Conservation (phyloP, 2,888 invertebrate genomes). For the Pediacus dermestoides region DNA sequence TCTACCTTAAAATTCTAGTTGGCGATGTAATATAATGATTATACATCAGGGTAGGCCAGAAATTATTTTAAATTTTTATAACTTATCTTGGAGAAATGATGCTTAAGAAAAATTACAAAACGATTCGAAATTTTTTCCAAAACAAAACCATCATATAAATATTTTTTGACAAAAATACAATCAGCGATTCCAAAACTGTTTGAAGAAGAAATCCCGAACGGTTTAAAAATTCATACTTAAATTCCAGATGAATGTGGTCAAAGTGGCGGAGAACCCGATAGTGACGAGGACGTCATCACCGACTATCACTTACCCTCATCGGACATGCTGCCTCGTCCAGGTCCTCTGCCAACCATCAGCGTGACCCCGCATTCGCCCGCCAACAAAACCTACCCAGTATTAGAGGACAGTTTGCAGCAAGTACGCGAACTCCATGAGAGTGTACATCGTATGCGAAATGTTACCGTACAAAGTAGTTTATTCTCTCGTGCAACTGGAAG, state of each 20-base stretch:
- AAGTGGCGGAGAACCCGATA: conserved; percentile 69
- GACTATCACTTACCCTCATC: conserved; percentile 57
- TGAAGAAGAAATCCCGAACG: no score
- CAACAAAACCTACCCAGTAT: conserved; percentile 63
- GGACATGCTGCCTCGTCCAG: conserved; percentile 37
- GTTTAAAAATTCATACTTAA: background rate
- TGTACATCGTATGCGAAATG: conserved; percentile 74
- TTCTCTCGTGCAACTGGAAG: no score
- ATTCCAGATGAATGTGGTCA: conserved; percentile 65
- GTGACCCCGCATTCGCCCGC: conserved; percentile 86
- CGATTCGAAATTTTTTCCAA: no score
- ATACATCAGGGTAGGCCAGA: no score
- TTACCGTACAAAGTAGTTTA: conserved; percentile 49
- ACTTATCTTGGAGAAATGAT: no score
- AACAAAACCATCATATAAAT: no score
- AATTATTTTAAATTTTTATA: no score
- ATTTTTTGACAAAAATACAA: no score
- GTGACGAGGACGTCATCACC: conserved; percentile 77
- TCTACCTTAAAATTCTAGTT: no score
- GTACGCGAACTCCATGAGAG: conserved; percentile 71
- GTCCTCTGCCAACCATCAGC: conserved; percentile 73
- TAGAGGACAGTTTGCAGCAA: conserved; percentile 70
- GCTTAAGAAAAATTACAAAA: no score
- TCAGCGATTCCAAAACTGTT: no score
- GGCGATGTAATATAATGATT: no score